phyloP scores from a whole-genome alignment of 2,797 vertebrate species.

The Chelmon rostratus region DNA sequence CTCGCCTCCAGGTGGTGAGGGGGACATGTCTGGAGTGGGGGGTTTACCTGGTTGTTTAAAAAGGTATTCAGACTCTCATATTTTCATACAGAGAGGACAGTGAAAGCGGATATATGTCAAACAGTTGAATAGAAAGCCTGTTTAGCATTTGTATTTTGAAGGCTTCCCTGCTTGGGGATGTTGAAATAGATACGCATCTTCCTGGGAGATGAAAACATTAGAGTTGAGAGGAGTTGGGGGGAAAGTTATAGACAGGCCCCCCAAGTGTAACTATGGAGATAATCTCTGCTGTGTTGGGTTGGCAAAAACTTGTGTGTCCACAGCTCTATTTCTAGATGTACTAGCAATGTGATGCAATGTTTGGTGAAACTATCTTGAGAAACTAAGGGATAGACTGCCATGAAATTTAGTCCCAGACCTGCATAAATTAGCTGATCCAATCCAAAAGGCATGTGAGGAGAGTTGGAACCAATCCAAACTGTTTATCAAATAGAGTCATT shows the following conservation, averaged over 20 bases:
- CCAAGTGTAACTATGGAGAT: not conserved
- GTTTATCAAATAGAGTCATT: not conserved
- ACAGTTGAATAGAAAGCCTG: slow-evolving; percentile 47
- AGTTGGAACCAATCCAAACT: not conserved
- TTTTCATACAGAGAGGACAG: slow-evolving; percentile 37
- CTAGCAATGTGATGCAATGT: not conserved
- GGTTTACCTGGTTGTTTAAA: slow-evolving; percentile 55
- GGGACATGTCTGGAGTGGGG: slow-evolving; percentile 53
- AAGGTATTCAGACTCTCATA: slow-evolving; percentile 34
- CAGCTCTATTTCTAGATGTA: not conserved
- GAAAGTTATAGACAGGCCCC: not conserved
- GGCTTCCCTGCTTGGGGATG: slow-evolving; percentile 19
- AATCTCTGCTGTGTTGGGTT: not conserved
- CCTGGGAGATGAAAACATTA: slow-evolving; percentile 22
- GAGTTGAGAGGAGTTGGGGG: not conserved
- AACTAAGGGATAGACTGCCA: not conserved
- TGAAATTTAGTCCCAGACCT: not conserved
- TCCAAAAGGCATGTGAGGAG: too few relatives aligned
- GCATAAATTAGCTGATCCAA: not conserved
- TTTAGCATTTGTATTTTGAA: slow-evolving; percentile 54
- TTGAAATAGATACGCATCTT: slow-evolving; percentile 1
- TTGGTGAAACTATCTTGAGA: not conserved
- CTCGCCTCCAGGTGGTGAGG: slow-evolving; percentile 50
- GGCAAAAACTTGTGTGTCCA: not conserved
- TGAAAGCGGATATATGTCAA: slow-evolving; percentile 22